These are phyloP conservation scores for Pammene fasciana DNA, from an alignment of 2,888 invertebrate genomes.

Conservation along the genomic window DNA sequence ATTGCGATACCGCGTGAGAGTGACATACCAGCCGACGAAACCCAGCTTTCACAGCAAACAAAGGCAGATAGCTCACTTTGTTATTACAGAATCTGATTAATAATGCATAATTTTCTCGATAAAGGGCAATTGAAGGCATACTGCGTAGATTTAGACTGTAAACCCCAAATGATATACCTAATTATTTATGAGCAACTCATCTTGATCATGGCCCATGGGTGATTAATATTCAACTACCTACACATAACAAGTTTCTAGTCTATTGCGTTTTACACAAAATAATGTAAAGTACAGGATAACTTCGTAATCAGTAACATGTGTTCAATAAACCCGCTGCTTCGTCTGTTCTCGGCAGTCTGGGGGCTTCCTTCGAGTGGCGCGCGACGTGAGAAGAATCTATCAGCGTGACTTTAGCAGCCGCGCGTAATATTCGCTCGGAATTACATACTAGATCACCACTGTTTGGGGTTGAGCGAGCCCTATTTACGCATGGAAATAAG, in stretches of 20 bases:
- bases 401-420: constrained; percentile 21
- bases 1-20: constrained; percentile 26
- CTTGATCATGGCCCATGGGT: no score
- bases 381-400: constrained; percentile 35
- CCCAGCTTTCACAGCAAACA: constrained; percentile 2
- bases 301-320: neutral
- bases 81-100: neutral
- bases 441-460: constrained; percentile 28
- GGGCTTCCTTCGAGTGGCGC: constrained; percentile 19
- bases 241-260: no score
- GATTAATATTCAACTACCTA: no score
- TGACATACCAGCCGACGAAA: constrained; percentile 22
- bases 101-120: no score
- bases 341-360: constrained; percentile 19
- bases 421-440: constrained; percentile 28
- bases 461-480: constrained; percentile 26
- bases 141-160: no score
- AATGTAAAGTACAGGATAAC: no score
- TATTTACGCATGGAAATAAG: constrained; percentile 33
- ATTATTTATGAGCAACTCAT: no score
- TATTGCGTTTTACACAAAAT: no score
- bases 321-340: constrained; percentile 12
- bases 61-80: constrained; percentile 6
- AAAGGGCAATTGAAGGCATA: no score
- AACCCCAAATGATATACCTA: no score